These are phyloP conservation scores for Limnodromus scolopaceus DNA, from an alignment of 2,797 vertebrate genomes.

Conservation along the genomic window DNA sequence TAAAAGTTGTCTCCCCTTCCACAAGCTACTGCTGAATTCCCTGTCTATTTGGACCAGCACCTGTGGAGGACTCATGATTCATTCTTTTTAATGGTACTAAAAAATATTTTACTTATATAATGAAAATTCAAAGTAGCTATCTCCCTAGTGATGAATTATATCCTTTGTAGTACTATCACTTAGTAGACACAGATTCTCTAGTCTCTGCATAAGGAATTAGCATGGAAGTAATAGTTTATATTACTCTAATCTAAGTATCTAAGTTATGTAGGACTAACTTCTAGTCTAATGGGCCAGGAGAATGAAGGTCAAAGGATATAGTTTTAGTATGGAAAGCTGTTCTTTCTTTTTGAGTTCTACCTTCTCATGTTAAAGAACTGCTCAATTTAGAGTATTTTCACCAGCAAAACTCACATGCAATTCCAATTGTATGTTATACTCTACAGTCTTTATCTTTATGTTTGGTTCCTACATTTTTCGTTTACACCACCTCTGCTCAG, in stretches of 20 bases:
- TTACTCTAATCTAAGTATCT: background rate
- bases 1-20: background rate
- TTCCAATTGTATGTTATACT: background rate
- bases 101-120: background rate
- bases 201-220: background rate
- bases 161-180: background rate
- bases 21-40: background rate
- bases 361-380: background rate
- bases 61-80: background rate
- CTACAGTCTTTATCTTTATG: background rate
- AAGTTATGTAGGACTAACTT: background rate
- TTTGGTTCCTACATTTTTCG: background rate
- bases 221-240: background rate
- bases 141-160: background rate
- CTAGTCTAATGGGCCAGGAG: background rate
- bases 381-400: background rate
- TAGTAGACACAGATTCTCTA: fast-evolving
- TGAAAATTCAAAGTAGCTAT: background rate
- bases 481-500: background rate
- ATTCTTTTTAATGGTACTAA: background rate
- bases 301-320: background rate
- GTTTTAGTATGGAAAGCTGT: background rate
- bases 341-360: background rate
- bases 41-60: background rate
- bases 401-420: background rate